Conservation (phyloP, 2,888 invertebrate species). For the Galeruca laticollis region DNA sequence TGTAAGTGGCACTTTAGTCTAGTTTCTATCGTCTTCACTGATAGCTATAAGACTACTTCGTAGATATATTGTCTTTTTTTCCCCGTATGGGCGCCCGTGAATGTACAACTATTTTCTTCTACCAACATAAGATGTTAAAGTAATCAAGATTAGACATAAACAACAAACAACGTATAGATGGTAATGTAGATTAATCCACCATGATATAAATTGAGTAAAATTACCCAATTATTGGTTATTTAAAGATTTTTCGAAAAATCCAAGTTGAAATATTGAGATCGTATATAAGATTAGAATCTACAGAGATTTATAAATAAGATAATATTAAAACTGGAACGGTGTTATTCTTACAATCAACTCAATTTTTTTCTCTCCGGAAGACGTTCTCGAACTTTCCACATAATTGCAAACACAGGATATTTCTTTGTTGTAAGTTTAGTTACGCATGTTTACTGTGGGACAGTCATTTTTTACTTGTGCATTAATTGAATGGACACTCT, state of each 20-base stretch:
- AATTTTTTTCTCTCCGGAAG: neutral
- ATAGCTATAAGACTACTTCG: no score
- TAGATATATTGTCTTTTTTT: neutral
- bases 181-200: slow-evolving; percentile 11
- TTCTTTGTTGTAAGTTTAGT: neutral
- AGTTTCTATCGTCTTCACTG: no score
- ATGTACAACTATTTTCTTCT: slow-evolving; percentile 2
- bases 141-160: slow-evolving; percentile 3
- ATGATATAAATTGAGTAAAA: slow-evolving; percentile 16
- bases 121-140: slow-evolving; percentile 13
- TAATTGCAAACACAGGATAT: slow-evolving; percentile 1
- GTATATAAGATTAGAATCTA: slow-evolving; percentile 14
- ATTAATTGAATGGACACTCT: neutral
- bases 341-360: neutral
- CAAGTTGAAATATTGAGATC: slow-evolving; percentile 13
- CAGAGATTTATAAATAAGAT: slow-evolving; percentile 12
- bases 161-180: slow-evolving; percentile 10
- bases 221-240: slow-evolving; percentile 17
- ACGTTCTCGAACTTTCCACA: slow-evolving; percentile 8
- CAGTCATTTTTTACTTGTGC: neutral
- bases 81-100: neutral
- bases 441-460: neutral
- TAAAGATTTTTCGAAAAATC: slow-evolving; percentile 11
- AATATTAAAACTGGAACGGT: slow-evolving; percentile 4
- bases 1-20: no score